Base-by-base conservation (phyloP, 2,797 vertebrate genomes). In the Benthosema pterotum region DNA sequence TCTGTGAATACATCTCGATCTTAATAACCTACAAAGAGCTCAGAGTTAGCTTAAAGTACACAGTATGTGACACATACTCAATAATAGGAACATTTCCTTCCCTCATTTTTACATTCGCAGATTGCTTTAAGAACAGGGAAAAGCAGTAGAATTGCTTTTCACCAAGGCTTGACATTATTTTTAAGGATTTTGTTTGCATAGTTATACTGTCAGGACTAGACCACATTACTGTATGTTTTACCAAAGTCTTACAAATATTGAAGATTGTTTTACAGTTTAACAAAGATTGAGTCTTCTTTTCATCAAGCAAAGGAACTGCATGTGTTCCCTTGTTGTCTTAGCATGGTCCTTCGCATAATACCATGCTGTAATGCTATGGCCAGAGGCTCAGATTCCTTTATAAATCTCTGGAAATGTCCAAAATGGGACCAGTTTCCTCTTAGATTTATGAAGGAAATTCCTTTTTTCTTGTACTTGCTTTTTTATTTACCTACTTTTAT, bases 321-420 rank as follows among this genome's bases (percentile, higher is more conserved):
- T 52, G 56, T 50, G n/a, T 63, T 65, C 52, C 57, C 57, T 42
- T 5, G 1, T 64, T 74, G 61, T 71, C 68, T 61, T 69, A 48
- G 17, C 50, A 47, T 47, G 55, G 49, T 14, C 16, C 46, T 55
- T 71, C 50, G 16, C 51, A 15, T 62, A 69, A 61, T 52, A 58
- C 63, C 54, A 38, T 65, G 12, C 45, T 64, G 63, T 83, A 74
- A 78, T 83, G 73, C 71, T 63, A 78, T 42, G 47, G 45, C 71
- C 19, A 8, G 59, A 77, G 75, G 66, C 77, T 80, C 77, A 57
- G 70, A 83, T 83, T 84, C 76, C 19, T 78, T 66, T 61, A 47
- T 63, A 90, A 89, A 90, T 89, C 86, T 79, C 69, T 52, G 14
- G 60, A 79, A 69, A 77, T 59, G 47, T 42, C 58, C 52, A 60